Percentiles rank a stretch among this genome's conserved stretches.
phyloP scores from a whole-genome alignment of 2,888 invertebrate species.

The Cylindroiulus punctatus region DNA sequence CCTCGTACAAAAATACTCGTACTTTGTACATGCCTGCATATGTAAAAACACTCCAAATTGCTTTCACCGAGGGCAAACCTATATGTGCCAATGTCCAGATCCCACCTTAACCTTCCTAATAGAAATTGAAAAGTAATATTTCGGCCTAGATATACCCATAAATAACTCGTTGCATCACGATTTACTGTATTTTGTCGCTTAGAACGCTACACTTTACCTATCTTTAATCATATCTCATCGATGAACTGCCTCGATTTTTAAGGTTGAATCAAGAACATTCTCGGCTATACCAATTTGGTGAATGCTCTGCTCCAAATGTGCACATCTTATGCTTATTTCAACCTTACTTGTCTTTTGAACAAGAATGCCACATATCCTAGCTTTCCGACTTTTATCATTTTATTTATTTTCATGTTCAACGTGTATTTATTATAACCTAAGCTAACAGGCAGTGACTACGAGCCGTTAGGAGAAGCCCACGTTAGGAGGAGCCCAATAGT shows the following conservation, averaged over 20 bases:
- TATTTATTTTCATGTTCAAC: no score
- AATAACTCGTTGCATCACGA: neutral
- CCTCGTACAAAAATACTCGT: neutral
- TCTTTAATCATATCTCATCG: neutral
- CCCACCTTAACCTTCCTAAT: neutral
- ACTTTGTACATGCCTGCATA: neutral
- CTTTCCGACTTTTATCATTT: no score
- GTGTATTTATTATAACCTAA: no score
- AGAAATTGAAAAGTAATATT: conserved; percentile 27
- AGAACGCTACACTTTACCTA: neutral
- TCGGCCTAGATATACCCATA: neutral
- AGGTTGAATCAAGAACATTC: no score
- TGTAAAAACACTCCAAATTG: neutral
- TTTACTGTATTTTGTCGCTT: neutral
- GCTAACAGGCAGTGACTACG: no score
- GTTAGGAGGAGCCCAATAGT: no score
- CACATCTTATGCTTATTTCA: no score
- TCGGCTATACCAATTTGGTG: no score
- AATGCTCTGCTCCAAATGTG: no score
- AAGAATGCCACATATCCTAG: no score
- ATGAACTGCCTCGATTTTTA: neutral
- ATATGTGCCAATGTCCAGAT: conserved; percentile 12
- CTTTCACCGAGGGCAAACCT: conserved; percentile 4
- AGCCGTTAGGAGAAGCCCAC: no score
- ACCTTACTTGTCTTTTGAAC: no score